A percentile compares a stretch with the other conserved stretches of the same genome.
phyloP scores from a whole-genome alignment of 2,888 invertebrate genomes.

The Chesias legatella region DNA sequence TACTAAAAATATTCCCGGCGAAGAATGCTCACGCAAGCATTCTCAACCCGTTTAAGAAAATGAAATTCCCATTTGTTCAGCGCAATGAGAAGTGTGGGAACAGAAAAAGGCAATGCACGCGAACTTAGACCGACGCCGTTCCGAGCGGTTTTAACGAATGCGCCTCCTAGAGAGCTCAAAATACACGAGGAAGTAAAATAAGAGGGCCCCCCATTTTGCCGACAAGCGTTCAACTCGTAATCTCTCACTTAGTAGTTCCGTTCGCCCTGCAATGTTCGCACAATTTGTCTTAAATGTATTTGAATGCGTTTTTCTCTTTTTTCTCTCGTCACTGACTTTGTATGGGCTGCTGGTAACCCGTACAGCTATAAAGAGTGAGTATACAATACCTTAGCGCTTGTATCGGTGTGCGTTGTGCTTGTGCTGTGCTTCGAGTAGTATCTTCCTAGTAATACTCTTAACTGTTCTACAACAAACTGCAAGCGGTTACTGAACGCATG shows the following conservation, averaged over 20 bases:
- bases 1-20: conserved; percentile 24
- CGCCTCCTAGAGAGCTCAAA: conserved; percentile 72
- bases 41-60: conserved; percentile 41
- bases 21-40: conserved; percentile 31
- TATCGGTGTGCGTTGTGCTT: conserved; percentile 77
- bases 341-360: conserved; percentile 85
- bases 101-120: conserved; percentile 71
- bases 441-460: conserved; percentile 66
- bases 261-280: conserved; percentile 81
- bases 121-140: conserved; percentile 56
- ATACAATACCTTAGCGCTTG: conserved; percentile 82
- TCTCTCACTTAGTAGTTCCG: conserved; percentile 81
- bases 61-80: conserved; percentile 48
- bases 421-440: conserved; percentile 72
- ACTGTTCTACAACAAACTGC: conserved; percentile 68
- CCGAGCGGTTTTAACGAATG: conserved; percentile 71
- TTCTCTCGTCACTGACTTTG: conserved; percentile 84
- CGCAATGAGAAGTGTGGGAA: conserved; percentile 33
- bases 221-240: conserved; percentile 79
- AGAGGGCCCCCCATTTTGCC: conserved; percentile 66
- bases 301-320: conserved; percentile 82
- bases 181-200: conserved; percentile 73
- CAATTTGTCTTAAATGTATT: conserved; percentile 81
- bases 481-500: conserved; percentile 67
- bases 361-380: conserved; percentile 86